Conservation (phyloP, 2,797 vertebrate genomes). For the Oreochromis mossambicus region DNA sequence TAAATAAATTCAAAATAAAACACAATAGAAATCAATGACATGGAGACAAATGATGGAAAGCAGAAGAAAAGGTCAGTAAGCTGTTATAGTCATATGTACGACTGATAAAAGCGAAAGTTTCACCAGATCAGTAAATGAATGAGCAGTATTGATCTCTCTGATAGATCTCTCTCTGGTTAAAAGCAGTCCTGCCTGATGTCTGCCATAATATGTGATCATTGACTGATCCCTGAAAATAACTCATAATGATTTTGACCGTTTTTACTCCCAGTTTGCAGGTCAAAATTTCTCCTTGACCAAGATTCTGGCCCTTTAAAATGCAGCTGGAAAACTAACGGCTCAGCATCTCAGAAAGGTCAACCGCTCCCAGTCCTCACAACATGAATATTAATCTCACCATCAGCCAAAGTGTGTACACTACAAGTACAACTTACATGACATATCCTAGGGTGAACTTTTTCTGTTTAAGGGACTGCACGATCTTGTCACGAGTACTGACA, state of each 20-base stretch:
- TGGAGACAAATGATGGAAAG: background rate
- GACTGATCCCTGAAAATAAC: background rate
- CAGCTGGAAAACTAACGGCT: background rate
- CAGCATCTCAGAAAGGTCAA: background rate
- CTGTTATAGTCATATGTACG: background rate
- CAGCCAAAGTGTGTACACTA: background rate
- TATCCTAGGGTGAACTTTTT: background rate
- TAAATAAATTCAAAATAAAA: background rate
- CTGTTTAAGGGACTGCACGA: background rate
- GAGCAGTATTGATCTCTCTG: background rate
- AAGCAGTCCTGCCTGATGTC: background rate
- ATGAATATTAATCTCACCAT: background rate
- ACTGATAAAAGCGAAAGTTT: background rate
- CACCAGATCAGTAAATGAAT: background rate
- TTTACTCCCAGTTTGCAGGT: background rate
- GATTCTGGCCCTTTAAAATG: fast-evolving
- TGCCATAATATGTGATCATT: background rate
- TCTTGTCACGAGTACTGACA: background rate
- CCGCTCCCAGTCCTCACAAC: background rate
- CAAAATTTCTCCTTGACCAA: background rate
- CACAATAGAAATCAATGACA: background rate
- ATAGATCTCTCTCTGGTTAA: background rate
- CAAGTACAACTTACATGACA: background rate
- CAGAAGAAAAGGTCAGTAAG: background rate
- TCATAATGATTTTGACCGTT: background rate